Percentiles rank a stretch among this genome's conserved stretches.
Evolutionary conservation across 2,888 invertebrate species (phyloP).

Genomic region (Leptogaster cylindrica): DNA sequence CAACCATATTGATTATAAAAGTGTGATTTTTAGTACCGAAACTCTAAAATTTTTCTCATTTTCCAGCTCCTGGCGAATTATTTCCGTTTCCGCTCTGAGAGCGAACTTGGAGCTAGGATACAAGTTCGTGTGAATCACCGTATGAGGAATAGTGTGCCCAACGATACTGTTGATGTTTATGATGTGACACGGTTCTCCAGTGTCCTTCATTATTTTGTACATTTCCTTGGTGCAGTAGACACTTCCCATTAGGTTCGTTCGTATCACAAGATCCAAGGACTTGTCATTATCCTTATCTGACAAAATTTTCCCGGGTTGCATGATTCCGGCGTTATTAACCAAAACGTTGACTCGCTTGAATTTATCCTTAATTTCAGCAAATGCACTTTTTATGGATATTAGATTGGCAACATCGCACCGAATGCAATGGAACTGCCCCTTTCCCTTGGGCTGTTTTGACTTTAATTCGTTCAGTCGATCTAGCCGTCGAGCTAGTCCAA

Average conservation of each 20-base stretch:
- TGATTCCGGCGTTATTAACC: conserved; percentile 67
- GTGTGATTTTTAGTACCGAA: conserved; percentile 50
- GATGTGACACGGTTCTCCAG: conserved; percentile 60
- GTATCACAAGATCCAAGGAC: conserved; percentile 56
- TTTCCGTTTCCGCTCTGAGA: conserved; percentile 53
- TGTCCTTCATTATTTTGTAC: conserved; percentile 62
- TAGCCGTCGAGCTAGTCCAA: conserved; percentile 64
- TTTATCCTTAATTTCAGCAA: conserved; percentile 62
- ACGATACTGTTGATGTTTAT: conserved; percentile 63
- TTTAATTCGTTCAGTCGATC: conserved; percentile 57
- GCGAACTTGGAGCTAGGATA: conserved; percentile 56
- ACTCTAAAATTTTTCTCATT: conserved; percentile 53
- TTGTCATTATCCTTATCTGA: conserved; percentile 49
- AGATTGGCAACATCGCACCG: conserved; percentile 65
- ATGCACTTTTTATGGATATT: conserved; percentile 64
- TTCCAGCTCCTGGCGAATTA: conserved; percentile 53
- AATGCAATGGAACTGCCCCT: conserved; percentile 58
- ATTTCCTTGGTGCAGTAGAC: conserved; percentile 62
- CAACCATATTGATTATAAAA: too few species aligned
- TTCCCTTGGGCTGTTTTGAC: conserved; percentile 45
- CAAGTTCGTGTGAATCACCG: too few species aligned
- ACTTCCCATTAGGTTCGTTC: conserved; percentile 62
- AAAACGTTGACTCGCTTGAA: conserved; percentile 65
- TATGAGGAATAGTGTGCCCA: conserved; percentile 62
- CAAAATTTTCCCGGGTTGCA: conserved; percentile 10